phyloP scores from a whole-genome alignment of 2,888 invertebrate species.

The Noctuana brunneofusca region DNA sequence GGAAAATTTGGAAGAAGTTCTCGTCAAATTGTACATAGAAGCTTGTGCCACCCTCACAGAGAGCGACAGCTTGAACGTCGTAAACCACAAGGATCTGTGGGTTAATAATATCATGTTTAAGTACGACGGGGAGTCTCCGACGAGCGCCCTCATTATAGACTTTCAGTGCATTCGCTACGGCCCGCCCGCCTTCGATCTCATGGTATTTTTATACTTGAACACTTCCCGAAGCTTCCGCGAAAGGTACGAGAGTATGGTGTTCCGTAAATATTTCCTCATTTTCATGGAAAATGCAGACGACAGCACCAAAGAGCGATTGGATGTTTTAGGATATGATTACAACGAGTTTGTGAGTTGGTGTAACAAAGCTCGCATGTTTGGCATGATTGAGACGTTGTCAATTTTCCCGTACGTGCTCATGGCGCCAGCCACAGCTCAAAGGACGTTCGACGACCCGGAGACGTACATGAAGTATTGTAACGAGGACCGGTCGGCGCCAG shows the following conservation, averaged over 20 bases:
- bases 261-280: constrained; percentile 53
- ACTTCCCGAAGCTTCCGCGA: constrained; percentile 57
- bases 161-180: constrained; percentile 66
- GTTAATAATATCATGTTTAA: constrained; percentile 68
- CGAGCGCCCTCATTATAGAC: constrained; percentile 60
- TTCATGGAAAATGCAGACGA: constrained; percentile 51
- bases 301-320: constrained; percentile 47
- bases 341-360: constrained; percentile 35
- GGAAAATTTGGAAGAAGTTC: constrained; percentile 47
- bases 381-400: constrained; percentile 32
- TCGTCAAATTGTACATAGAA: constrained; percentile 48
- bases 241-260: constrained; percentile 49
- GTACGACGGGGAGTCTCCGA: constrained; percentile 52
- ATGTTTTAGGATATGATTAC: constrained; percentile 35
- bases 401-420: constrained; percentile 49
- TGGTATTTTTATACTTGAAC: constrained; percentile 56
- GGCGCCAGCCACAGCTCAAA: constrained; percentile 44
- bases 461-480: constrained; percentile 41
- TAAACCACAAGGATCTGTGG: constrained; percentile 71
- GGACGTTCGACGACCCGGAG: constrained; percentile 45
- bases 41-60: constrained; percentile 55
- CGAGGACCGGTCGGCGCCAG: constrained; percentile 46
- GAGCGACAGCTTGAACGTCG: constrained; percentile 57
- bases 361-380: constrained; percentile 36
- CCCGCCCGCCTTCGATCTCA: constrained; percentile 68